These are phyloP conservation scores for Megaceryle maxima DNA, from an alignment of 2,113 vertebrate genomes.

Conservation along the genomic window DNA sequence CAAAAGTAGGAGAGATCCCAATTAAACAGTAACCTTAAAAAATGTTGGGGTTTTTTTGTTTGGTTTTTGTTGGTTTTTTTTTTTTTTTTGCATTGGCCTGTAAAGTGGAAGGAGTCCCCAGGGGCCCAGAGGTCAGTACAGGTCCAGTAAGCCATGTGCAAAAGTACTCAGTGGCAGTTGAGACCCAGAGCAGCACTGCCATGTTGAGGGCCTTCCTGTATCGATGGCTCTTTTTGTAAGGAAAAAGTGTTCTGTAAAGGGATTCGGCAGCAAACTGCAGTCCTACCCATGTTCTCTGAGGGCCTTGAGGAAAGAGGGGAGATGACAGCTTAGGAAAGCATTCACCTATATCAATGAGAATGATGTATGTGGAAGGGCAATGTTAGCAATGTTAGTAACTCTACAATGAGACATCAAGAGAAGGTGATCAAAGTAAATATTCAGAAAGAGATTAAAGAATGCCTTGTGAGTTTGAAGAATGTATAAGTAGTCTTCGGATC, in stretches of 20 bases:
- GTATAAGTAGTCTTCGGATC: not conserved
- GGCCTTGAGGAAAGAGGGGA: not conserved
- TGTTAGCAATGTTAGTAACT: not conserved
- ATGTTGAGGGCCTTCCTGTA: not conserved
- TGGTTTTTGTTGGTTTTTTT: too few species aligned
- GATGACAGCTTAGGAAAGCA: not conserved
- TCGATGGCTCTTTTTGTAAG: not conserved
- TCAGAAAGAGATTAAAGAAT: not conserved
- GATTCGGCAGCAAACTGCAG: not conserved
- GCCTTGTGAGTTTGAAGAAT: not conserved
- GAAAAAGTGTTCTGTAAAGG: not conserved
- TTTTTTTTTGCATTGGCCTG: not conserved
- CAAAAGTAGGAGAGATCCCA: not conserved
- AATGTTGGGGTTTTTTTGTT: too few species aligned
- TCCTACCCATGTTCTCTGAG: not conserved
- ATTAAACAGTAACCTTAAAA: not conserved
- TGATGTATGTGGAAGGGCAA: not conserved
- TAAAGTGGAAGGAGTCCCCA: not conserved
- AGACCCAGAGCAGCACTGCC: not conserved
- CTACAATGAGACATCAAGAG: not conserved
- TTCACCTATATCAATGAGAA: not conserved
- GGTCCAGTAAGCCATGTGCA: not conserved
- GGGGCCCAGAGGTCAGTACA: not conserved
- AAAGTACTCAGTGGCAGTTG: not conserved
- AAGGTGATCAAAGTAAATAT: conserved; percentile 17